Evolutionary conservation across 2,113 vertebrate species (phyloP), one percentile per base, ranked within the genome.

Genomic region (Aspidoscelis tigris): DNA sequence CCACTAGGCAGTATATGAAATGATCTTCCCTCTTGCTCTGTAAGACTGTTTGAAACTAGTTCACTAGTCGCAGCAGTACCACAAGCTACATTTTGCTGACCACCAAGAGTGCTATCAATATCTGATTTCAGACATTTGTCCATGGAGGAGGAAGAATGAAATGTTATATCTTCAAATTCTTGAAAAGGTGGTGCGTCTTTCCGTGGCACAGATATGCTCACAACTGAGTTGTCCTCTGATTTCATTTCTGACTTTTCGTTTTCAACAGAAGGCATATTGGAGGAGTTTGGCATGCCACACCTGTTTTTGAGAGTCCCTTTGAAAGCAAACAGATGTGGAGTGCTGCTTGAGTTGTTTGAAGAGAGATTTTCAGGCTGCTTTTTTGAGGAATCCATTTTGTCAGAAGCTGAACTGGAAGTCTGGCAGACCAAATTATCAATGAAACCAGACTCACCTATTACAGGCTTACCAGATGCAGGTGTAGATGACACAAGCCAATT

Each of bases 241-340:
- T 78, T 88, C 1, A 66, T 8, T 22, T 76, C 58, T 18, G 90
- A 77, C 61, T 84, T 53, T 80, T 75, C 88, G 75, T 16, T 53
- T 44, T 71, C 89, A 84, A 85, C 83, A 84, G 81, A 80, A 50
- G 65, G 18, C 76, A 69, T 0, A 0, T 87, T 80, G 33, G 76
- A 78, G 18, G 87, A 72, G 79, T 66, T 77, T 7, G 43, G 20
- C 0, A 10, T 73, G 44, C 86, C 89, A n/a, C 76, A 82, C 2
- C 69, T 76, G 91, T 80, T 93, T 78, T 73, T 84, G 39, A 53
- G 39, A 76, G 1, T 3, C n/a, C 43, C 82, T 86, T 84, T 89
- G 82, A 92, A 90, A 8, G 90, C 87, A 88, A 90, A 92, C 2
- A 87, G 14, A 8, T 87, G 73, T 72, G 89, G 78, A 74, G 79